Evolutionary conservation across 2,113 vertebrate species (phyloP).

Genomic region (Aegithalos caudatus): DNA sequence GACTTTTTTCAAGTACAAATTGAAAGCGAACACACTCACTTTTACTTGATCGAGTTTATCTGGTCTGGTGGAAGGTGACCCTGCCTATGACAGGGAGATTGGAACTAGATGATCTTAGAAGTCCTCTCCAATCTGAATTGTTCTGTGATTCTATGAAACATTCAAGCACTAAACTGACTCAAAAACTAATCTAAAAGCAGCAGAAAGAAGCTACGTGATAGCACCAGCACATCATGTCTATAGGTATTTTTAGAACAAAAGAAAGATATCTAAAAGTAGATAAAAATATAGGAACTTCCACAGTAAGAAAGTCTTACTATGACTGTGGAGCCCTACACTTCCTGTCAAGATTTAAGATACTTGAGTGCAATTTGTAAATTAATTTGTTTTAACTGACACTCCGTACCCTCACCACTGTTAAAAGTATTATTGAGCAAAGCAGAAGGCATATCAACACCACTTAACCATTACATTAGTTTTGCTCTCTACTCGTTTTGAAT

Average conservation of each 20-base stretch:
- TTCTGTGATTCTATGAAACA: background rate
- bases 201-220: background rate
- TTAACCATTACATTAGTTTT: background rate
- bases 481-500: background rate
- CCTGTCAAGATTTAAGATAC: background rate
- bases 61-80: background rate
- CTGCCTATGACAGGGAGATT: background rate
- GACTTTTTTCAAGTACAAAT: background rate
- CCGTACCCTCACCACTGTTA: background rate
- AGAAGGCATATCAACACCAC: background rate
- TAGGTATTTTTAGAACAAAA: slow-evolving; percentile 2
- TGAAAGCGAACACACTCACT: background rate
- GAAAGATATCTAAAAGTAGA: background rate
- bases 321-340: background rate
- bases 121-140: background rate
- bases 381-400: background rate
- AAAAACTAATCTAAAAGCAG: background rate
- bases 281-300: background rate
- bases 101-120: background rate
- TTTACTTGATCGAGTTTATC: background rate
- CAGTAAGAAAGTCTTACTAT: background rate
- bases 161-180: background rate
- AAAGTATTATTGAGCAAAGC: background rate
- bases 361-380: background rate
- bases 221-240: background rate